Evolutionary conservation across 2,888 invertebrate species (phyloP).

Genomic region (Dolichomitus sp.): DNA sequence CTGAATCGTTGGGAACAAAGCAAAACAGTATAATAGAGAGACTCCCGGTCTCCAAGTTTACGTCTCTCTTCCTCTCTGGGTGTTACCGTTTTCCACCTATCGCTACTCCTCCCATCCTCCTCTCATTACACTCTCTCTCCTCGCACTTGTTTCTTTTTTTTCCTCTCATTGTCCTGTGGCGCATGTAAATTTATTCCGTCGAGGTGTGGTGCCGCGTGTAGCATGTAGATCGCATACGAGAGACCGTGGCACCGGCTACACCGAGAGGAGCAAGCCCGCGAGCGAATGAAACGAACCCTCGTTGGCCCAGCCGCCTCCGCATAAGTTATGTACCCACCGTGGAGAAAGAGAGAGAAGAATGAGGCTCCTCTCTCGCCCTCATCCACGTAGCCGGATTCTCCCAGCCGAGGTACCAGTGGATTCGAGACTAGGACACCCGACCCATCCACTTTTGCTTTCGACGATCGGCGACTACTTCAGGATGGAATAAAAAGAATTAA

Average conservation of each 20-base stretch:
- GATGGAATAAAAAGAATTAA: constrained; percentile 49
- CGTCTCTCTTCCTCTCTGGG: constrained; percentile 10
- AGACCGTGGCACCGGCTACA: constrained; percentile 61
- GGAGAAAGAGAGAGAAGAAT: constrained; percentile 50
- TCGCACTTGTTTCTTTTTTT: constrained; percentile 27
- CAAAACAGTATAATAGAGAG: background rate
- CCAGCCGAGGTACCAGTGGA: constrained; percentile 40
- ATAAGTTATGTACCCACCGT: constrained; percentile 76
- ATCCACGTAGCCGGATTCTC: constrained; percentile 52
- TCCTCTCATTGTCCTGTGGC: constrained; percentile 71
- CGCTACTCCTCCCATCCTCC: constrained; percentile 55
- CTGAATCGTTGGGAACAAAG: constrained; percentile 60
- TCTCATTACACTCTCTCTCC: constrained; percentile 66
- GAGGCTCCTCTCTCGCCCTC: constrained; percentile 37
- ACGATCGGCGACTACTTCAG: constrained; percentile 65
- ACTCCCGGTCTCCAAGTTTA: background rate
- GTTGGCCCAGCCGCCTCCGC: constrained; percentile 74
- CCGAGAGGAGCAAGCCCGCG: constrained; percentile 24
- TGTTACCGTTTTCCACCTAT: constrained; percentile 64
- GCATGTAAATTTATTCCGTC: constrained; percentile 83
- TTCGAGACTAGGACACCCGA: constrained; percentile 40
- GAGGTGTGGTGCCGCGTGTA: constrained; percentile 80
- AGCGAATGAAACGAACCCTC: constrained; percentile 50
- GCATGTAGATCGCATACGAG: constrained; percentile 73
- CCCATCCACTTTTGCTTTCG: constrained; percentile 79